A percentile compares a stretch with the other conserved stretches of the same genome.
These are phyloP conservation scores for rabbit (Oryctolagus cuniculus) DNA, from an alignment of 2,113 vertebrate species.

Conservation along the genomic window mOryCun1.1 NC_091445.1:23354501-23355000, in stretches of 20 bases:
- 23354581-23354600: no score
- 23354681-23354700: neutral
- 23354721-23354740: neutral
- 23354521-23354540: no score
- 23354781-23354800: neutral
- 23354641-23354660: no score
- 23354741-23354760: slow-evolving; percentile 8
- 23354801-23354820: neutral
- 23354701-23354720: neutral
- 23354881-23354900: neutral
- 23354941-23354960: slow-evolving; percentile 8
- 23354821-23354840: neutral
- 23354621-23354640: no score
- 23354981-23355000: neutral
- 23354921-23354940: neutral
- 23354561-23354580: no score
- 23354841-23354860: neutral
- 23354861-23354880: neutral
- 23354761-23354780: neutral
- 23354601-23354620: no score
- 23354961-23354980: neutral
- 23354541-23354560: no score
- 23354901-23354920: neutral
- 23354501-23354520: no score
- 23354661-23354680: no score